Base-by-base conservation (phyloP, 2,888 invertebrate genomes). In the Horisme vitalbata region DNA sequence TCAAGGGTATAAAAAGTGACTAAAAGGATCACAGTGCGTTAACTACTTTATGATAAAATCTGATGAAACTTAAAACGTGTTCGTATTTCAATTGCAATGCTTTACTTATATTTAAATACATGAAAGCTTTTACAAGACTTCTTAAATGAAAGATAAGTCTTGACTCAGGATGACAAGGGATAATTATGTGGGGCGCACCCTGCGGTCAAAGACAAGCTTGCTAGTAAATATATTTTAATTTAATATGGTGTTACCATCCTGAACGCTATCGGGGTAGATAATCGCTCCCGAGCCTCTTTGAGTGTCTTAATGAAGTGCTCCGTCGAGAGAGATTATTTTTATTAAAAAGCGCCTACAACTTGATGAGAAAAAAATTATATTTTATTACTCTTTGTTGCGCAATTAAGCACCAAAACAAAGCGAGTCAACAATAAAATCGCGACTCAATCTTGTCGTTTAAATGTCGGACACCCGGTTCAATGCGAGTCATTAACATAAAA, bases 401-500 rank as follows among this genome's bases (percentile, higher is more conserved):
- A 51, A 55, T 55, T 54, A 55, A 45, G 45, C 45, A 59, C 71
- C 65, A 76, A 77, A 80, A 75, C 76, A 76, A 73, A 72, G 68
- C 65, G 71, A 68, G 68, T 79, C 75, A 78, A 69, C 78, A 79
- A 81, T 81, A 83, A 83, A 79, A 65, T 65, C 65, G 71, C 68
- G 76, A 75, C 78, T 81, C 79, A 76, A 83, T 83, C 79, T 79
- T 78, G 75, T 61, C 71, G 76, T 79, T 81, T 75, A 79, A 82
- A 79, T 82, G 82, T 75, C 69, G 76, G 77, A 75, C 78, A 75
- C 73, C 77, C 78, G 78, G 75, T 82, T 81, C 80, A 83, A 84
- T 83, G 79, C 79, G 72, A 78, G 73, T 67, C 83, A 88, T 87
- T 86, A 87, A 77, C 84, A 86, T 88, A 86, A 89, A 88, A 85